Conservation (phyloP, 2,113 vertebrate genomes). For the Thunnus thynnus region DNA sequence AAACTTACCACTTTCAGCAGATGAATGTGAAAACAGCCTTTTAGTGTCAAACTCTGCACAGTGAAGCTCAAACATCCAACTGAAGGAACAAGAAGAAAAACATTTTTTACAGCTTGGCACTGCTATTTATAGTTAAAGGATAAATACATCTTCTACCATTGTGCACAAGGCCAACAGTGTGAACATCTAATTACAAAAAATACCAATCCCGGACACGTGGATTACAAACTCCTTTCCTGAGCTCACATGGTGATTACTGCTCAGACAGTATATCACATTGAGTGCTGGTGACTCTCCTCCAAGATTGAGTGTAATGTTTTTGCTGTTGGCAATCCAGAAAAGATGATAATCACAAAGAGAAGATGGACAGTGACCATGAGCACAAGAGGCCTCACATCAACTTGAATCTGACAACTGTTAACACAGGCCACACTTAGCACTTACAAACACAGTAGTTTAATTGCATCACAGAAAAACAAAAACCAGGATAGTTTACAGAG, state of each 20-base stretch:
- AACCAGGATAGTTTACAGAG: not conserved
- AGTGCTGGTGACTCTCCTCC: not conserved
- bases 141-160: too few relatives aligned
- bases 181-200: not conserved
- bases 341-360: not conserved
- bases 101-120: not conserved
- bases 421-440: constrained; percentile 1
- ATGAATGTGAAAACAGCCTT: too few relatives aligned
- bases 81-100: too few relatives aligned
- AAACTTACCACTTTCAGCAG: too few relatives aligned
- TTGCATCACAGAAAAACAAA: not conserved
- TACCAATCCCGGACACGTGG: too few relatives aligned
- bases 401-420: not conserved
- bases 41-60: too few relatives aligned
- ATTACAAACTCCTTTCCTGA: not conserved
- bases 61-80: too few relatives aligned
- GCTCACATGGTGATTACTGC: not conserved
- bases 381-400: not conserved
- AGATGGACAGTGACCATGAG: constrained; percentile 3
- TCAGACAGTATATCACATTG: not conserved
- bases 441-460: not conserved
- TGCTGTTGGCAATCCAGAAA: not conserved
- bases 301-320: not conserved
- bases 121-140: too few relatives aligned
- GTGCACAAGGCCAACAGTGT: not conserved